These are phyloP conservation scores for Nudaria mundana DNA, from an alignment of 2,888 invertebrate species.

Conservation along the genomic window DNA sequence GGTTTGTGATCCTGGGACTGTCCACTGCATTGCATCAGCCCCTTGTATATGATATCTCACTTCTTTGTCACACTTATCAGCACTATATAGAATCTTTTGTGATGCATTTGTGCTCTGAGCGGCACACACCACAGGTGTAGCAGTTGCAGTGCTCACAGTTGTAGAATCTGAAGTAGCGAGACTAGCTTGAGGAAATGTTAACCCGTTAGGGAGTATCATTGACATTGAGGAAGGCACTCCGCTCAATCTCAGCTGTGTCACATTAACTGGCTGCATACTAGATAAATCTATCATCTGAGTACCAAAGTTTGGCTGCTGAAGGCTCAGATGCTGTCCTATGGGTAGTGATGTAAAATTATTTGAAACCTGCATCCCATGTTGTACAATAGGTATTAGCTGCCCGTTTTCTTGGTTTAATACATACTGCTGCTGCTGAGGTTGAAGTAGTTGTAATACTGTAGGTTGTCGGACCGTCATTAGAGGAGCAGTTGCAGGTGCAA, in stretches of 20 bases:
- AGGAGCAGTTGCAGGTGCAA: conserved; percentile 60
- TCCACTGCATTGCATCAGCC: conserved; percentile 69
- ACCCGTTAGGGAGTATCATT: conserved; percentile 70
- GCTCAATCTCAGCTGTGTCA: conserved; percentile 66
- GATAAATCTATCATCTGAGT: conserved; percentile 72
- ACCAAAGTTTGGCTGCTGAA: conserved; percentile 70
- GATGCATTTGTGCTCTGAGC: conserved; percentile 68
- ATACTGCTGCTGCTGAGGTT: conserved; percentile 72
- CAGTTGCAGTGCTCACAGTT: conserved; percentile 68
- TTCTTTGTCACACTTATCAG: conserved; percentile 72
- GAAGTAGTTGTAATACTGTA: conserved; percentile 63
- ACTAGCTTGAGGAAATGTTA: conserved; percentile 66
- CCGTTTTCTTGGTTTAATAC: conserved; percentile 74
- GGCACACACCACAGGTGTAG: conserved; percentile 73
- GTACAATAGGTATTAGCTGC: conserved; percentile 74
- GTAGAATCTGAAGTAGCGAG: conserved; percentile 63
- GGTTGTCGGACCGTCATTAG: conserved; percentile 75
- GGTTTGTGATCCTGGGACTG: conserved; percentile 71
- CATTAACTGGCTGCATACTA: conserved; percentile 72
- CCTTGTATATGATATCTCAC: conserved; percentile 74
- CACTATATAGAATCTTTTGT: conserved; percentile 71
- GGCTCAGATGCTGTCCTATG: conserved; percentile 54
- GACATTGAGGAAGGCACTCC: conserved; percentile 75
- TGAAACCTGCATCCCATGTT: conserved; percentile 69
- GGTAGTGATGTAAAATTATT: conserved; percentile 73